Base-by-base conservation (phyloP, 2,113 vertebrate species). In the Rynchops niger region DNA sequence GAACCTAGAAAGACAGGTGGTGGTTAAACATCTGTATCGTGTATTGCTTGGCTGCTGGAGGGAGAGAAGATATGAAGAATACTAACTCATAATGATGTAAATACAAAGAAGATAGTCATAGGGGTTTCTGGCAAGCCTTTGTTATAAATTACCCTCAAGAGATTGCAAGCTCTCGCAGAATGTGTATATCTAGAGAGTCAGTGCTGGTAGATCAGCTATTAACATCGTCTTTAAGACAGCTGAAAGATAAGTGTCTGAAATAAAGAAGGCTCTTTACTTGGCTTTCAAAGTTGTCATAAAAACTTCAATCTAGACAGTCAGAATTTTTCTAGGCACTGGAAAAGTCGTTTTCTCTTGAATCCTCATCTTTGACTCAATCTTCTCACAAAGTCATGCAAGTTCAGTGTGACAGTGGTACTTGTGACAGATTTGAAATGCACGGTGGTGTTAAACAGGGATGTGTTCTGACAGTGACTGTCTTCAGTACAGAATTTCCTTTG, bases 71-170 rank as follows among this genome's bases (percentile, higher is more conserved):
- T 66, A 43, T 50, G 45, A 86, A 82, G 62, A 88, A 72, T 59
- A 74, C 47, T 88, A 76, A 91, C 32, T 95, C 77, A 63, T 86
- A 67, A 80, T 80, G 71, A 72, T 72, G 40, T 93, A 93, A 94
- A 88, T 84, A 88, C 38, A 62, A 86, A 91, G 45, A 71, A 86
- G 27, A 53, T 22, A 74, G 23, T 90, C 50, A 56, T 62, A 80
- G 76, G 38, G 7, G 26, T 77, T 94, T 94, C 87, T 83, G 62
- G 52, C n/a, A 94, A 89, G 38, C 22, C 17, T 80, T 71, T 4
- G 0, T 8, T 80, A 67, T 71, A 80, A 86, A 83, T 91, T 88
- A 76, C 38, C 11, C 76, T 80, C 83, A 77, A 88, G 76, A 80
- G 58, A 50, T 10, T 71, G 22, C 21, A 88, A 38, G 15, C n/a